phyloP scores from a whole-genome alignment of 2,797 vertebrate species.

The Perodicticus potto region DNA sequence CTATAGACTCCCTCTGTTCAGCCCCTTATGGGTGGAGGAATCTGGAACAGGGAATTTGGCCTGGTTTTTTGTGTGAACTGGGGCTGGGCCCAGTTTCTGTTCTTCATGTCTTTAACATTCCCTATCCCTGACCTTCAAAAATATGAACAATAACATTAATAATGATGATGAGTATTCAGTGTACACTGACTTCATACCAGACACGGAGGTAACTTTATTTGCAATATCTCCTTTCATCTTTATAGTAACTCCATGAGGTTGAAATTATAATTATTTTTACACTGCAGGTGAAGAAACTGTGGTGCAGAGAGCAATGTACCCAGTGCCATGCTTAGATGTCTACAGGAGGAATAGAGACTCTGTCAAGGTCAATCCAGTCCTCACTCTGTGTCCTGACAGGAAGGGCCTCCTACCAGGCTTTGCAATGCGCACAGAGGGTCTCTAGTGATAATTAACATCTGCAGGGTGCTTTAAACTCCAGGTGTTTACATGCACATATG shows the following conservation, averaged over 20 bases:
- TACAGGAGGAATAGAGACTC: neutral
- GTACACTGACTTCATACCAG: constrained; percentile 35
- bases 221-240: constrained; percentile 35
- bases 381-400: neutral
- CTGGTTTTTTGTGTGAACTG: constrained; percentile 75
- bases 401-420: neutral
- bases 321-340: neutral
- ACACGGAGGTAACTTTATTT: neutral
- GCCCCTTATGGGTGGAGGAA: constrained; percentile 78
- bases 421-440: neutral
- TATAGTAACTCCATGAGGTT: neutral
- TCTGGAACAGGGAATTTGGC: constrained; percentile 78
- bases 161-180: constrained; percentile 49
- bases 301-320: neutral
- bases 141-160: constrained; percentile 73
- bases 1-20: constrained; percentile 47
- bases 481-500: neutral
- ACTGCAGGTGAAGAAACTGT: constrained; percentile 24
- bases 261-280: constrained; percentile 3
- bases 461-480: neutral
- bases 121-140: constrained; percentile 80
- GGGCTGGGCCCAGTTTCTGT: constrained; percentile 75
- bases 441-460: neutral
- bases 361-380: neutral
- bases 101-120: constrained; percentile 71